Evolutionary conservation across 2,113 vertebrate species (phyloP), one percentile per base, ranked within the genome.

Genomic region (Embiotoca jacksoni): DNA sequence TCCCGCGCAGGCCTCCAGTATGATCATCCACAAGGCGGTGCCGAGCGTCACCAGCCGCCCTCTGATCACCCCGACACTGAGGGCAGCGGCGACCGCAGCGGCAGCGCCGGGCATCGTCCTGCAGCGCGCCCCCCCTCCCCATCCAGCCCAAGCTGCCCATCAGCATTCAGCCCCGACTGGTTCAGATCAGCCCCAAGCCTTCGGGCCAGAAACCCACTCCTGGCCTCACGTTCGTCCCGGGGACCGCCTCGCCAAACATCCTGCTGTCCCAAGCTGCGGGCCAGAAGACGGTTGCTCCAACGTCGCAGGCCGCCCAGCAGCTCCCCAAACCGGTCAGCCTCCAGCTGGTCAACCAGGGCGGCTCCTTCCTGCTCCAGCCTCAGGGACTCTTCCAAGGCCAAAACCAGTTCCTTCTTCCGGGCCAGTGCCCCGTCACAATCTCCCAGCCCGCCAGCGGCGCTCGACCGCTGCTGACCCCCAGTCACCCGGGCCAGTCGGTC

Each of bases 101-200:
- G 78, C 88, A 6, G 58, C 88, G 2, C 81, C 91, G 0, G 91
- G 94, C 52, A 85, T 95, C 50, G 30, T 95, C 57, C 63, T 94
- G 58, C 92, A 95, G 75, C 92, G 92, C 0, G 92, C 85, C 1
- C 92, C 92, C 91, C 1, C 84, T 93, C 31, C 91, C 86, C 7
- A 96, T 96, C 57, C 95, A 96, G 33, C 94, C 94, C 86, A 96
- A 95, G 78, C 81, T 95, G 58, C 93, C 93, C n/a, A 78, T 95
- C 80, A 96, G 84, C 89, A 95, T 96, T 23, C 95, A 96, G 72
- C 94, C 95, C 37, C 87, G 94, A 54, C 74, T 95, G 56, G 92
- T 96, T 32, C 94, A 96, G 61, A 95, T 95, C 3, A 96, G 94
- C 78, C 94, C 95, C 56, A 96, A 95, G 61, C 93, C 92, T 6